Base-by-base conservation (phyloP, 2,113 vertebrate genomes). In the Alexandromys fortis region DNA sequence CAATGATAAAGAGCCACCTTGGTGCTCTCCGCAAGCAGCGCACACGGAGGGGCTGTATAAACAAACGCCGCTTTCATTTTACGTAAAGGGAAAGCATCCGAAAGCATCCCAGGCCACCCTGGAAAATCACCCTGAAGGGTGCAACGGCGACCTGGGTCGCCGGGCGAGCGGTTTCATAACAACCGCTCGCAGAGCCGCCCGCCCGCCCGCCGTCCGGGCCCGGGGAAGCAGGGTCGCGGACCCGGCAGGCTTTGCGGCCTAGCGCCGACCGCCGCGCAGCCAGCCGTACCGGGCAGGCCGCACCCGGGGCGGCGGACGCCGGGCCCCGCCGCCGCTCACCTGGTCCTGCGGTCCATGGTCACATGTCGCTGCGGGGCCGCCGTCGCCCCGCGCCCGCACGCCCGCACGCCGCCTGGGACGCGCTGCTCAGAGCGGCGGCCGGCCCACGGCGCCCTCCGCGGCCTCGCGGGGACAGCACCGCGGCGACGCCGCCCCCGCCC, bases 321-420 rank as follows among this genome's bases (percentile, higher is more conserved):
- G 3, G 26, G 35, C 30, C 72, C 91, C 35, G 24, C 70, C 19
- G 7, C 55, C 81, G 95, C 99, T 99, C 99, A 99, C 99, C 99
- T 99, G 98, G 99, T 98, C 98, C 99, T 99, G 99, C 99, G 98
- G 98, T 99, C 99, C 99, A 99, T 99, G 98, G 98, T 98, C 96
- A 97, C 99, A 99, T 99, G 98, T 98, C 99, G 98, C 98, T 92
- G 97, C 90, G 96, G 76, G 93, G 90, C 90, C 4, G 63, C 30
- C 94, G 98, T 95, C 95, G 91, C 65, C 85, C 96, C 78, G 63
- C 77, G 70, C 28, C 77, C 61, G 86, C 88, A 38, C 75, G 61
- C 81, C 17, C 42, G 26, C 55, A 61, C 30, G 73, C 90, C 76
- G 47, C 58, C 88, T 77, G 94, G 82, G 87, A 81, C 49, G 49